Evolutionary conservation across 2,888 invertebrate genomes (phyloP).

Genomic region (Macrosoma leucophasiata): DNA sequence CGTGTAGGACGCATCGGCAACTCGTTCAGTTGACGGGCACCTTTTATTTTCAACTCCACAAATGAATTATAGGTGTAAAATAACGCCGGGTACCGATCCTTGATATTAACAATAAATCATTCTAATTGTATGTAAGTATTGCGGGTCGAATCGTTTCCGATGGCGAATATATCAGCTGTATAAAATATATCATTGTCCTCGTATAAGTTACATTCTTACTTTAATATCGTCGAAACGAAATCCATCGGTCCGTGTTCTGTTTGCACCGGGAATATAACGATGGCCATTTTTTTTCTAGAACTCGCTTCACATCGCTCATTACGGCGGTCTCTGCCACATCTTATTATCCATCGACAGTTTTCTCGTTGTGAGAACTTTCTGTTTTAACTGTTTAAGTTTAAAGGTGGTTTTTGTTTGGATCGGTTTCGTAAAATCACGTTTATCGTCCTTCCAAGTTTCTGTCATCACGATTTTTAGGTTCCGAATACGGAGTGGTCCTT

Average conservation of each 20-base stretch:
- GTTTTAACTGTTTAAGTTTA: conserved; percentile 30
- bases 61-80: conserved; percentile 64
- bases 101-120: conserved; percentile 55
- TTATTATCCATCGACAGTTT: conserved; percentile 45
- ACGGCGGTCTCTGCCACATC: conserved; percentile 45
- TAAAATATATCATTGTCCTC: conserved; percentile 5
- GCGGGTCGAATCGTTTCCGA: conserved; percentile 4
- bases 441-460: conserved; percentile 41
- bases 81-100: conserved; percentile 52
- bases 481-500: conserved; percentile 44
- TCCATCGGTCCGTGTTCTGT: conserved; percentile 36
- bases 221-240: conserved; percentile 32
- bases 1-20: conserved; percentile 55
- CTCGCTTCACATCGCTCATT: conserved; percentile 48
- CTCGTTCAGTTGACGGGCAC: conserved; percentile 39
- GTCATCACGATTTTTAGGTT: conserved; percentile 53
- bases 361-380: too few relatives aligned
- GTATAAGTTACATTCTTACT: conserved; percentile 20
- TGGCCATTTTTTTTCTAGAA: conserved; percentile 41
- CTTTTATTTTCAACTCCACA: conserved; percentile 52
- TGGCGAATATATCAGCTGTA: conserved; percentile 3
- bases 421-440: conserved; percentile 33
- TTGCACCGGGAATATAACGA: conserved; percentile 45
- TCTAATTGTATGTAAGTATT: conserved; percentile 31
- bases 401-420: conserved; percentile 12